Percentiles rank a stretch among this genome's conserved stretches.
These are phyloP conservation scores for Eidolon dupreanum DNA, from an alignment of 2,797 vertebrate genomes.

Conservation along the genomic window DNA sequence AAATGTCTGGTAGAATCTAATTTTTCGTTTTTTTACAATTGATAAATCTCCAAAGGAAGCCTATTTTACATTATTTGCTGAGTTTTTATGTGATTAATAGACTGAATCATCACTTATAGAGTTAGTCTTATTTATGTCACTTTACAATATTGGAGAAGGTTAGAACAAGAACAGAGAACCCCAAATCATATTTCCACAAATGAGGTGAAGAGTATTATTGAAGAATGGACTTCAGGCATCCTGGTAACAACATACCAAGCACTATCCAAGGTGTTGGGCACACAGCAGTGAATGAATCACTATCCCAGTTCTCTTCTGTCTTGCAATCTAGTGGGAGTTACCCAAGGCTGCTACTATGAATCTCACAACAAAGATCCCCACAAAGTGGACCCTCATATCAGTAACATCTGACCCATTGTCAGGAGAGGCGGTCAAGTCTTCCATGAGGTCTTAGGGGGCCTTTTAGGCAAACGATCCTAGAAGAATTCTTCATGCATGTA, in stretches of 20 bases:
- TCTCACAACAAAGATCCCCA: not conserved
- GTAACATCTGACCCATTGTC: not conserved
- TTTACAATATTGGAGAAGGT: not conserved
- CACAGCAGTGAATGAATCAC: not conserved
- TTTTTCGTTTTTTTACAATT: not conserved
- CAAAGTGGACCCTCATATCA: not conserved
- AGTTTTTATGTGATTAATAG: not conserved
- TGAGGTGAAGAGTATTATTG: not conserved
- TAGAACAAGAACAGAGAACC: not conserved
- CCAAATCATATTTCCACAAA: not conserved
- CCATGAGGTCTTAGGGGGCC: not conserved
- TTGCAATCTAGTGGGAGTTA: not conserved
- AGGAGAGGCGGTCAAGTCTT: not conserved
- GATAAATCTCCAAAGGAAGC: not conserved
- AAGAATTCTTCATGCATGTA: not conserved
- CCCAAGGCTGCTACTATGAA: not conserved
- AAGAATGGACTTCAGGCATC: not conserved
- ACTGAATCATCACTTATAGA: not conserved
- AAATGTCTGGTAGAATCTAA: not conserved
- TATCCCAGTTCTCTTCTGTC: not conserved
- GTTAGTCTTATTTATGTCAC: not conserved
- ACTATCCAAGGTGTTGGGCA: not conserved
- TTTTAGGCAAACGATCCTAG: not conserved
- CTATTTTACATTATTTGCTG: not conserved
- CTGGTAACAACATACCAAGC: fast-evolving